phyloP scores from a whole-genome alignment of 2,797 vertebrate species.

The Netta rufina region DNA sequence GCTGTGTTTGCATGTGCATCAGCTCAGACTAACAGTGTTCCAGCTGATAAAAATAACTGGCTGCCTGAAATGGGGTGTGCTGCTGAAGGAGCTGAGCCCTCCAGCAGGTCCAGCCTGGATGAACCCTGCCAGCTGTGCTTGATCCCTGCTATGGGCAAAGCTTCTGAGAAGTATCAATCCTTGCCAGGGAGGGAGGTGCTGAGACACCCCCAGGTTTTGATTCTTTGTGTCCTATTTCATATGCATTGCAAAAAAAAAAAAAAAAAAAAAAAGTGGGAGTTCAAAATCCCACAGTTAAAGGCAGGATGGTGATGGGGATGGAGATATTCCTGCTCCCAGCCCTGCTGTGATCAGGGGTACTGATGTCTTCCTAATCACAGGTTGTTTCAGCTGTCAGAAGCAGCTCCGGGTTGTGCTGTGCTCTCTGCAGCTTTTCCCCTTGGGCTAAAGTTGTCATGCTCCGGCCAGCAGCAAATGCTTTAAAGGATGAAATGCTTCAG shows the following conservation, averaged over 20 bases:
- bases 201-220: not conserved
- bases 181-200: not conserved
- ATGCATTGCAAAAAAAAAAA: not conserved
- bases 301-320: not conserved
- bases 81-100: not conserved
- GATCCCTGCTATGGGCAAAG: not conserved
- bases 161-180: not conserved
- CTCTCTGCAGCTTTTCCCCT: not conserved
- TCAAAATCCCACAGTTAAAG: not conserved
- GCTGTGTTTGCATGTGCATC: not conserved
- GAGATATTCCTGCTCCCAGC: not conserved
- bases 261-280: not conserved
- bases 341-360: not conserved
- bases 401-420: not conserved
- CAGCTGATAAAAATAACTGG: not conserved
- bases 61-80: not conserved
- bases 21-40: not conserved
- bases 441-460: not conserved
- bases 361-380: not conserved
- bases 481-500: not conserved
- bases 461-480: not conserved
- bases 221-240: fast-evolving
- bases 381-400: not conserved
- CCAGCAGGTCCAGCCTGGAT: fast-evolving
- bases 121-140: not conserved